phyloP scores from a whole-genome alignment of 2,113 vertebrate genomes.

The Mesoclemmys tuberculata region DNA sequence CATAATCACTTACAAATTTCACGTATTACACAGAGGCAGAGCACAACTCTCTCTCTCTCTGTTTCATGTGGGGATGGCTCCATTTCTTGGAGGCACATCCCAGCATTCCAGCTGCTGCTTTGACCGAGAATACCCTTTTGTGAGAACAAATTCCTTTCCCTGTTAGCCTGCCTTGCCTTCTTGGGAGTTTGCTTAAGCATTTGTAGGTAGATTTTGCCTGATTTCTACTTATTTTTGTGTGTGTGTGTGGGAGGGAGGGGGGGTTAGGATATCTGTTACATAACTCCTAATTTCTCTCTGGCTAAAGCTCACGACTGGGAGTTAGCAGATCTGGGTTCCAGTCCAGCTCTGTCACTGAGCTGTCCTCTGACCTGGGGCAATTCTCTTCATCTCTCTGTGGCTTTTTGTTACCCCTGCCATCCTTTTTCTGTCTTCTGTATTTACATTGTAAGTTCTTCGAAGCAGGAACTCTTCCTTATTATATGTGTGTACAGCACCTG shows the following conservation, averaged over 20 bases:
- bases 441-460: background rate
- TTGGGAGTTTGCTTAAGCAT: constrained; percentile 24
- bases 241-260: background rate
- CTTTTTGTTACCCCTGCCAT: background rate
- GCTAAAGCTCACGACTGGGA: background rate
- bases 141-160: background rate
- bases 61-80: constrained; percentile 34
- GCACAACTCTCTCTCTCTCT: constrained; percentile 14
- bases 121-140: background rate
- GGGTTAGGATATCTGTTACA: background rate
- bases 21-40: constrained; percentile 56
- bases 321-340: background rate
- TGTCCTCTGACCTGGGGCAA: background rate
- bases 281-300: background rate
- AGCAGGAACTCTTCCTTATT: background rate
- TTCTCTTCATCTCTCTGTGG: background rate
- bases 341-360: background rate
- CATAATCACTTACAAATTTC: constrained; percentile 67
- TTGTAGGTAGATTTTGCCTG: constrained; percentile 19
- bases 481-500: background rate
- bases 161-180: background rate
- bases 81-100: constrained; percentile 41
- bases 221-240: constrained; percentile 29
- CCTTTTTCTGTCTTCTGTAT: background rate
- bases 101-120: background rate